phyloP scores from a whole-genome alignment of 2,888 invertebrate species.

The Selenia dentaria region DNA sequence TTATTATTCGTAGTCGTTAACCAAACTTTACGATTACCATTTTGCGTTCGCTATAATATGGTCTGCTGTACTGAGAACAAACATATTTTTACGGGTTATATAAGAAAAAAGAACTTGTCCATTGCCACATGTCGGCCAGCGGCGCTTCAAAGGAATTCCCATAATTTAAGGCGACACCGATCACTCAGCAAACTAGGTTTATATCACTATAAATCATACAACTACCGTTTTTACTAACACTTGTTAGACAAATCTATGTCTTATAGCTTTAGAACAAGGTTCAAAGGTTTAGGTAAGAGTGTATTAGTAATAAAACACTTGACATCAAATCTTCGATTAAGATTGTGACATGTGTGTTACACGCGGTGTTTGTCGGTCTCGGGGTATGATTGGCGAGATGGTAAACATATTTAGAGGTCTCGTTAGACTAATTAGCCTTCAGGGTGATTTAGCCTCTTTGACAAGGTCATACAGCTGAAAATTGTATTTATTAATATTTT shows the following conservation, averaged over 20 bases:
- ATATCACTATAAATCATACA: constrained; percentile 57
- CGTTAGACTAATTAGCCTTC: neutral
- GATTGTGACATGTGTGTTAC: constrained; percentile 37
- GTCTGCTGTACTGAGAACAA: too few relatives aligned
- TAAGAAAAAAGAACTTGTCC: constrained; percentile 11
- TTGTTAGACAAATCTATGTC: constrained; percentile 10
- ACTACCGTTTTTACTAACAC: constrained; percentile 29
- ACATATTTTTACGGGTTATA: too few relatives aligned
- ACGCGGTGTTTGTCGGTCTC: constrained; percentile 5
- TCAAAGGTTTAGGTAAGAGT: neutral
- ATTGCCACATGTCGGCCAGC: constrained; percentile 27
- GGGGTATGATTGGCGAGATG: constrained; percentile 6
- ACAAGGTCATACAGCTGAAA: too few relatives aligned
- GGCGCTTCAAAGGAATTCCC: constrained; percentile 36
- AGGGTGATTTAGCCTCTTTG: too few relatives aligned
- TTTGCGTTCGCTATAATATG: too few relatives aligned
- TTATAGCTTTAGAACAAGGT: constrained; percentile 6
- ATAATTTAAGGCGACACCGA: constrained; percentile 49
- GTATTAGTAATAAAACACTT: constrained; percentile 23
- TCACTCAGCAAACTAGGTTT: constrained; percentile 60
- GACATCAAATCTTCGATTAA: constrained; percentile 33
- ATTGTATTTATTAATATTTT: too few relatives aligned
- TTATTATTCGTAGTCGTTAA: too few relatives aligned
- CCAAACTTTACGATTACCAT: too few relatives aligned
- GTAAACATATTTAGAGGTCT: neutral